These are phyloP conservation scores for Tridacna gigas DNA, from an alignment of 2,888 invertebrate species.

Conservation along the genomic window DNA sequence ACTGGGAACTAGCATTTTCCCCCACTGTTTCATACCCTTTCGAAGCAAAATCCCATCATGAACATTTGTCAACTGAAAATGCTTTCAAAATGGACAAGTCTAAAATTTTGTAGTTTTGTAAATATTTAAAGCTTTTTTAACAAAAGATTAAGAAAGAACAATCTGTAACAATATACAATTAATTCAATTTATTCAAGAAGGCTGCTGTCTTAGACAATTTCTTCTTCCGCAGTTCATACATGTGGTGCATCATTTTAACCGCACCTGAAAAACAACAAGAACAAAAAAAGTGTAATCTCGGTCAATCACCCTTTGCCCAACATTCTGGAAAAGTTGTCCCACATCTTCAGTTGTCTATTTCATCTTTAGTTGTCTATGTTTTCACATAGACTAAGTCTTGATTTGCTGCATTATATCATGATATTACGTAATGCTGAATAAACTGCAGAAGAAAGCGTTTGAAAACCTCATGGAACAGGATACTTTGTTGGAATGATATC, in stretches of 20 bases:
- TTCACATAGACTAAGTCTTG: not conserved
- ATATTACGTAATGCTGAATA: not conserved
- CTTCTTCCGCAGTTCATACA: slow-evolving; percentile 90
- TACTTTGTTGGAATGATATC: too few species aligned
- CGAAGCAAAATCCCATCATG: too few species aligned
- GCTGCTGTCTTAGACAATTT: slow-evolving; percentile 57
- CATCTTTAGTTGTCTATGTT: not conserved
- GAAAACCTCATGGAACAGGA: too few species aligned
- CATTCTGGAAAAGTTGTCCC: not conserved
- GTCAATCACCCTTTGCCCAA: too few species aligned
- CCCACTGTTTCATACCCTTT: too few species aligned
- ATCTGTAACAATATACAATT: slow-evolving; percentile 5
- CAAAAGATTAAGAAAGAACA: too few species aligned
- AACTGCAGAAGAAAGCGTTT: too few species aligned
- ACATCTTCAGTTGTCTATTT: not conserved
- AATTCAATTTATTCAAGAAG: slow-evolving; percentile 39
- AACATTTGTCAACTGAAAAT: too few species aligned
- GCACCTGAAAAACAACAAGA: slow-evolving; percentile 86
- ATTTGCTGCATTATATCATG: not conserved
- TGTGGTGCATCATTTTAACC: slow-evolving; percentile 92
- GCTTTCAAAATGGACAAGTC: too few species aligned
- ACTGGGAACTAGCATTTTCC: too few species aligned
- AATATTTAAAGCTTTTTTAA: too few species aligned
- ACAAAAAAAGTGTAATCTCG: not conserved
- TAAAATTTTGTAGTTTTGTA: too few species aligned